Conservation (phyloP, 2,888 invertebrate species). For the Limnephilus rhombicus region DNA sequence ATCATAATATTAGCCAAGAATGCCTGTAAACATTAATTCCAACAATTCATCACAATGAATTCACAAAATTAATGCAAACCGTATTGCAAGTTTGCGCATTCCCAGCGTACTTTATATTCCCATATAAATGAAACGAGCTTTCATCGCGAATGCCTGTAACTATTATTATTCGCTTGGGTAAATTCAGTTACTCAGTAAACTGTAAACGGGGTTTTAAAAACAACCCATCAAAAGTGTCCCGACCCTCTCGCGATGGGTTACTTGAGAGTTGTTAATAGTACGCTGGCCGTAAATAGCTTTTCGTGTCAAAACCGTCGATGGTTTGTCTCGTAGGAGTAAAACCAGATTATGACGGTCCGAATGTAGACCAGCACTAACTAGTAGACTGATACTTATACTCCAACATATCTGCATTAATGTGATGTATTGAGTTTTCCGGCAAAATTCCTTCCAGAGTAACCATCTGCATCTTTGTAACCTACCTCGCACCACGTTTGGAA, state of each 20-base stretch:
- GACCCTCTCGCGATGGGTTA: not conserved
- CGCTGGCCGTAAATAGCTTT: conserved; percentile 36
- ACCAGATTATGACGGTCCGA: not conserved
- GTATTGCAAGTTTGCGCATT: not conserved
- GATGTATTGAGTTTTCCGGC: conserved; percentile 16
- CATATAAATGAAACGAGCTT: conserved; percentile 6
- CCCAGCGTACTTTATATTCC: not conserved
- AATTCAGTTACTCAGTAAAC: not conserved
- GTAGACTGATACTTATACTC: not conserved
- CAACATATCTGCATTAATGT: not conserved
- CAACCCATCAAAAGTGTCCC: conserved; percentile 19
- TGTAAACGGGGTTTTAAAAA: conserved; percentile 31
- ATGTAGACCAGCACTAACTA: not conserved
- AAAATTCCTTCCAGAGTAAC: not conserved
- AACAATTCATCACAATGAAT: not conserved
- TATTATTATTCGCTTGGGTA: not conserved
- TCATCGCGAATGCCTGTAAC: not conserved
- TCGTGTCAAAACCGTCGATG: conserved; percentile 17
- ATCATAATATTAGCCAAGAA: not conserved
- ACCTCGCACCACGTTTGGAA: not conserved
- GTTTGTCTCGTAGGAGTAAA: not conserved
- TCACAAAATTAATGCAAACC: not conserved
- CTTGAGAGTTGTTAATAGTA: not conserved
- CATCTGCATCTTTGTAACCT: not conserved
- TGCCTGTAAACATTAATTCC: not conserved